Evolutionary conservation across 2,113 vertebrate genomes (phyloP), one percentile per base, ranked within the genome.

Genomic region (Noturus placidus): DNA sequence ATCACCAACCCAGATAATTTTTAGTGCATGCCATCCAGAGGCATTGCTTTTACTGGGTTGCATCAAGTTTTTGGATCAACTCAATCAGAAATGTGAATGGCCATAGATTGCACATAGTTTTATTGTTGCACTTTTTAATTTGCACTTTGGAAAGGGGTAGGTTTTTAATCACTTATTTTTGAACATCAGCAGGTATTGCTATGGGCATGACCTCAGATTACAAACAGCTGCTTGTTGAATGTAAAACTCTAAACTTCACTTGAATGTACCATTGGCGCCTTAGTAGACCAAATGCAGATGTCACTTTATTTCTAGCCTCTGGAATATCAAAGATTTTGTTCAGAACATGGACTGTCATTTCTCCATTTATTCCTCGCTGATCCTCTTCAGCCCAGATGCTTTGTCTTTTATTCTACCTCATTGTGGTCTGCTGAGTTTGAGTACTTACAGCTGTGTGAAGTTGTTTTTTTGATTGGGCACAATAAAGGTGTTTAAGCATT

Each of bases 401-500:
- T 93, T 96, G 96, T 97, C 97, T 83, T 61, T 83, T 77, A 96
- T 97, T 99, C 98, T 99, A 99, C 98, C 98, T 99, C 98, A 98
- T 97, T 98, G 97, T 99, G 96, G 97, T 97, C 96, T 97, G 97
- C 97, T 96, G 96, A 97, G 94, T 94, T 95, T 96, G 83, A 94
- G 96, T 96, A 96, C 96, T 96, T 97, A 94, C 95, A 96, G 96
- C 95, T 90, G 97, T 97, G 98, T 98, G 98, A 97, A 98, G 96
- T 97, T 96, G 97, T 97, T 96, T 94, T 97, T 96, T 94, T 92
- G 94, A 95, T 93, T 96, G 95, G 97, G 97, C 98, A 99, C 98
- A 99, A 99, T 99, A 99, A 99, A 99, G 97, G 97, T 97, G 97
- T 99, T 99, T 95, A 97, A 98, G 97, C 98, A 99, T 96, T 97